Evolutionary conservation across 2,113 vertebrate genomes (phyloP).

Genomic region (Phoenicopterus ruber): DNA sequence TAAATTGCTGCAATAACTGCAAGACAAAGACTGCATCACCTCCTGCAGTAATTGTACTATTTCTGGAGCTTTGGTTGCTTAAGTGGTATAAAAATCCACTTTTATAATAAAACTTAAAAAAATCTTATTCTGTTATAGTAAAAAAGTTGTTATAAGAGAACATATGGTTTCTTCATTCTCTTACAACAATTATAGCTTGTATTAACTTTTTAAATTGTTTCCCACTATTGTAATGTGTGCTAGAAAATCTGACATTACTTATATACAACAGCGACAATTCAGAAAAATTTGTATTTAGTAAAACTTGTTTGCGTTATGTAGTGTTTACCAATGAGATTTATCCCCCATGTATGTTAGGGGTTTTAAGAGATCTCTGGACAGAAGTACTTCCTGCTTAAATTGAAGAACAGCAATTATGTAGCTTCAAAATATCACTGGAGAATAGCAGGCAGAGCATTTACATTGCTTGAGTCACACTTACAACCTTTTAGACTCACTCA

Average conservation of each 20-base stretch:
- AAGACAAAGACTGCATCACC: background rate
- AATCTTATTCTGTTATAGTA: background rate
- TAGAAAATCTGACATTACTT: background rate
- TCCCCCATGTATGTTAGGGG: too few relatives aligned
- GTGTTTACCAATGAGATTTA: background rate
- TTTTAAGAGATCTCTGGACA: background rate
- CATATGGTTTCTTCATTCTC: background rate
- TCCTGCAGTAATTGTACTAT: background rate
- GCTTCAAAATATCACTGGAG: background rate
- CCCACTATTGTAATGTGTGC: background rate
- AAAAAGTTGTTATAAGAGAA: background rate
- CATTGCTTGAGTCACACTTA: background rate
- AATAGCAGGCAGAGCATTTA: background rate
- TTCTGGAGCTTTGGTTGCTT: background rate
- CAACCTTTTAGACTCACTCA: background rate
- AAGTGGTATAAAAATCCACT: background rate
- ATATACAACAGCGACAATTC: background rate
- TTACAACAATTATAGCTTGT: background rate
- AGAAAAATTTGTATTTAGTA: background rate
- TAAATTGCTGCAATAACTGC: background rate
- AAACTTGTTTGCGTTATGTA: background rate
- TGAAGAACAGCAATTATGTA: background rate
- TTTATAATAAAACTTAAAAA: rapidly evolving
- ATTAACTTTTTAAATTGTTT: background rate
- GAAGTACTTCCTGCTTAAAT: background rate